Conservation (phyloP, 2,888 invertebrate species). For the Dryomyza anilis region DNA sequence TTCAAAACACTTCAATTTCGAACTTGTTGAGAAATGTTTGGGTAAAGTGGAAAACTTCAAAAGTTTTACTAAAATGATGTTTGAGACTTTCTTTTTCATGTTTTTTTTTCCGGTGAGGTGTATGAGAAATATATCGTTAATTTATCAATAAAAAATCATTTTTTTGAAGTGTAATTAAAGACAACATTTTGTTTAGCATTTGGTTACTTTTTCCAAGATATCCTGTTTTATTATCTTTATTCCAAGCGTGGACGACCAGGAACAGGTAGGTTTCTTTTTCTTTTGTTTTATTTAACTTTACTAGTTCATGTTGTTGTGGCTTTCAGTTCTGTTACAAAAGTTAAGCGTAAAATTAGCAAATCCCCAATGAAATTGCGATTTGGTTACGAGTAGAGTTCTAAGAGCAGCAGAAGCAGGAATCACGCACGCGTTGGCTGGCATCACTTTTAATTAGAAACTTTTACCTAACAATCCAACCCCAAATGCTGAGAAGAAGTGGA, state of each 20-base stretch:
- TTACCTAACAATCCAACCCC: too few relatives aligned
- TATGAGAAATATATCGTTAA: too few relatives aligned
- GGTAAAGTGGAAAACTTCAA: too few relatives aligned
- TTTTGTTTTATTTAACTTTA: background rate
- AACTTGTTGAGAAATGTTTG: too few relatives aligned
- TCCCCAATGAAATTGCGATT: conserved; percentile 3
- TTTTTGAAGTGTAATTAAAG: too few relatives aligned
- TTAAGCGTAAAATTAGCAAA: conserved; percentile 18
- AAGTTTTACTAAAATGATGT: too few relatives aligned
- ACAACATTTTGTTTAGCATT: too few relatives aligned
- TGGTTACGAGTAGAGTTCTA: conserved; percentile 8
- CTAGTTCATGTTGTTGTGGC: background rate
- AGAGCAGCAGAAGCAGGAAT: conserved; percentile 14
- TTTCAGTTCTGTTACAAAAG: conserved; percentile 4
- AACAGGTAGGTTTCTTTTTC: background rate
- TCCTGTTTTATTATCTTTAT: background rate
- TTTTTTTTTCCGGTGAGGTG: too few relatives aligned
- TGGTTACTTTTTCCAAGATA: background rate
- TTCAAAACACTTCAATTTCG: too few relatives aligned
- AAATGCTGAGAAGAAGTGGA: background rate
- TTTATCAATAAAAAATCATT: too few relatives aligned
- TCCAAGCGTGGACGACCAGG: background rate
- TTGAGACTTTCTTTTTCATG: too few relatives aligned
- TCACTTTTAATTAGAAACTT: conserved; percentile 22
- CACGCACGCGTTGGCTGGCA: conserved; percentile 18